Percentiles rank a stretch among this genome's conserved stretches.
Conservation (phyloP, 2,797 vertebrate species). For the Chaetodon trifasciatus region DNA sequence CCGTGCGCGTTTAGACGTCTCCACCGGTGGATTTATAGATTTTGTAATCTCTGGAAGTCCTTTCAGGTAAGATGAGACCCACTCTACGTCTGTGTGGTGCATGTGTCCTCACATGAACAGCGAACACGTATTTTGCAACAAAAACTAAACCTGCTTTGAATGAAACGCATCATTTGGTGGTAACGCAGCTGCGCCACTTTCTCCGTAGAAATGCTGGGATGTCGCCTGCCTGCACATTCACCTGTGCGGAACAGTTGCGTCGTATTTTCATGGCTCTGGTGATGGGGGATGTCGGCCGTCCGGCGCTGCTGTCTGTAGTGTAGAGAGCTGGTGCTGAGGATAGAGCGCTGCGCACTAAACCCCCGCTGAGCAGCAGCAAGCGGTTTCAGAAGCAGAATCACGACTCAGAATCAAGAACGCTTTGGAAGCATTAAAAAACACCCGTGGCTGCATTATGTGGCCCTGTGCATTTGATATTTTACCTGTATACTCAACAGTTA, state of each 20-base stretch:
- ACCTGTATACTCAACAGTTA: background rate
- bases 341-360: background rate
- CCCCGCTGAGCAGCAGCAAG: background rate
- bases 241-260: background rate
- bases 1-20: too few relatives aligned
- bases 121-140: background rate
- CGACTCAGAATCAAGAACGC: too few relatives aligned
- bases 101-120: rapidly evolving
- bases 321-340: slow-evolving; percentile 16
- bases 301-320: background rate
- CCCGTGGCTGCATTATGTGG: background rate
- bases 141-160: background rate
- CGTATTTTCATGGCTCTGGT: rapidly evolving
- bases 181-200: slow-evolving; percentile 50
- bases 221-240: background rate
- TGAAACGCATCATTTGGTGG: background rate
- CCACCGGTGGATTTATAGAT: slow-evolving; percentile 35
- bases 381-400: background rate
- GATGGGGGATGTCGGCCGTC: background rate
- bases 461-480: background rate
- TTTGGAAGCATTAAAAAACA: background rate
- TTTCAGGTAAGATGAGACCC: slow-evolving; percentile 74
- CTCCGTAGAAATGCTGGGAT: background rate
- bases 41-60: slow-evolving; percentile 48
- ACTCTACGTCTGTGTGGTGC: background rate